Evolutionary conservation across 1,140 invertebrate species (phyloP), one percentile per base, ranked within the genome.

Genomic region (Bicyclus anynana): DNA sequence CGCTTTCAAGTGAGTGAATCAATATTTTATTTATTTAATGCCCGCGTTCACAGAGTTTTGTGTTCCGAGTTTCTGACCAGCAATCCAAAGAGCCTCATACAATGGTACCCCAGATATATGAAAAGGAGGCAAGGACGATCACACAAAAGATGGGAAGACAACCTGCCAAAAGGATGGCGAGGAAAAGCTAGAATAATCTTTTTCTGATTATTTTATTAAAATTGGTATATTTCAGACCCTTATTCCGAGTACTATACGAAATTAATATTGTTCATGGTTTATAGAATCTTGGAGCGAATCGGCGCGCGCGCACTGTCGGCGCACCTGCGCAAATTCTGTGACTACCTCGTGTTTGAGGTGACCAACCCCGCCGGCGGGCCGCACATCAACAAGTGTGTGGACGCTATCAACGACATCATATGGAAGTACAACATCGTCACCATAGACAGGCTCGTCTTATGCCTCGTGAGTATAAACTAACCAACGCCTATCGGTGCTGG

Each of bases 371-470:
- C 94, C 3, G 95, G 94, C 56, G 95, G 95, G 1, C 89, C 90
- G 16, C 94, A 96, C 72, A 96, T 97, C 5, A 96, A 96, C 73
- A 97, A 97, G 80, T 97, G 95, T 71, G 96, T 98, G 1, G 97
- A 99, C 70, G 96, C 97, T 0, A 94, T 99, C 42, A 98, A 97
- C 80, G 95, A 97, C 66, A 96, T 99, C 91, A 97, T 99, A 44
- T 99, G 97, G 97, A 97, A 98, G 69, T 98, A 97, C 76, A 97
- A 98, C 80, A 96, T 99, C 61, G 94, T 99, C 29, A 97, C 97
- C 6, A 96, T 99, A 44, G 98, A 99, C 84, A 90, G 96, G 59
- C 90, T 99, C 1, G 94, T 99, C 6, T 90, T 99, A 9, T 98
- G 97, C 77, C 85, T 98, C 78, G 94, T 94, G 89, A 91, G 90